A percentile compares a stretch with the other conserved stretches of the same genome.
phyloP scores from a whole-genome alignment of 2,113 vertebrate species.

The Coryphaenoides rupestris region DNA sequence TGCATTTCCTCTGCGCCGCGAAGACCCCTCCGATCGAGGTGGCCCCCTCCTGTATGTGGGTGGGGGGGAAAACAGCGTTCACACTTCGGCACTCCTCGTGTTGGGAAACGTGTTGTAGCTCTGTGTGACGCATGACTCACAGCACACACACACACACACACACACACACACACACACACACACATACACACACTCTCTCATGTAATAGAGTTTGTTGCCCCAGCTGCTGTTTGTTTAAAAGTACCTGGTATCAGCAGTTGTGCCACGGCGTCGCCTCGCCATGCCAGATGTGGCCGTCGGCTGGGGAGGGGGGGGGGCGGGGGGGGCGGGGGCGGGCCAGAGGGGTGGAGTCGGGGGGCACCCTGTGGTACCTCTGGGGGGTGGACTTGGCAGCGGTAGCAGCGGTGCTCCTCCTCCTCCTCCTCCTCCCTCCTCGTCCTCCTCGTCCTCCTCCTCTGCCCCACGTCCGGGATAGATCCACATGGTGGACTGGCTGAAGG shows the following conservation, averaged over 20 bases:
- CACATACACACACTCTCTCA: neutral
- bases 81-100: too few relatives aligned
- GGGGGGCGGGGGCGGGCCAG: constrained; percentile 15
- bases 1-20: too few relatives aligned
- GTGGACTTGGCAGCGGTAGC: constrained; percentile 28
- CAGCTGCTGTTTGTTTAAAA: constrained; percentile 15
- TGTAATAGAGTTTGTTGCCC: too few relatives aligned
- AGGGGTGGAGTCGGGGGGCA: too few relatives aligned
- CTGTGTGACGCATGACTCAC: neutral
- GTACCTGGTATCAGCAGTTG: constrained; percentile 20
- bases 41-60: too few relatives aligned
- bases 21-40: too few relatives aligned
- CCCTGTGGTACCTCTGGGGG: constrained; percentile 35
- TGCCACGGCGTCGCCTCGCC: constrained; percentile 23
- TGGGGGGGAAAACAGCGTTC: too few relatives aligned
- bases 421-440: constrained; percentile 8
- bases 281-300: constrained; percentile 28
- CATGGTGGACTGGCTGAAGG: too few relatives aligned
- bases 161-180: neutral
- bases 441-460: neutral
- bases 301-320: constrained; percentile 18
- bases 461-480: neutral
- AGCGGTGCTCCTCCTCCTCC: too few relatives aligned
- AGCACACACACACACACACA: neutral
- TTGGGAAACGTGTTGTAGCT: too few relatives aligned